Percentiles rank a stretch among this genome's conserved stretches.
Evolutionary conservation across 2,888 invertebrate genomes (phyloP).

Genomic region (Agrochola lychnidis): DNA sequence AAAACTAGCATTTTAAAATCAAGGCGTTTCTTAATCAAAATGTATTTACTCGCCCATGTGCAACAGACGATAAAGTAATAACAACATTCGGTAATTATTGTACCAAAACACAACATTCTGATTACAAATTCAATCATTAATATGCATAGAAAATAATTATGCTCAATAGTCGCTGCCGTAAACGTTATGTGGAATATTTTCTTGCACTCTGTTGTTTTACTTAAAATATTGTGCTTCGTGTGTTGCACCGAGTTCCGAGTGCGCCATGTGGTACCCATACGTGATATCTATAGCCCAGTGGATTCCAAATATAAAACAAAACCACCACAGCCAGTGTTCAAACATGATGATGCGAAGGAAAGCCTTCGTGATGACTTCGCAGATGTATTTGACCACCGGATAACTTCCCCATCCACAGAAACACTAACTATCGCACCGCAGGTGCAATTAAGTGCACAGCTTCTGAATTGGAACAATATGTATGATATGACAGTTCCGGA

Average conservation of each 20-base stretch:
- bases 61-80: conserved; percentile 12
- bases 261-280: conserved; percentile 20
- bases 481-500: background rate
- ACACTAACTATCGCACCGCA: background rate
- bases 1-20: background rate
- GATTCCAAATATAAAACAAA: background rate
- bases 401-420: background rate
- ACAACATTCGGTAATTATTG: conserved; percentile 10
- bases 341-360: background rate
- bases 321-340: background rate
- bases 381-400: background rate
- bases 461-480: background rate
- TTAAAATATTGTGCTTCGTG: conserved; percentile 32
- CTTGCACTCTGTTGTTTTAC: conserved; percentile 14
- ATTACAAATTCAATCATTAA: conserved; percentile 17
- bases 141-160: conserved; percentile 13
- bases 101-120: conserved; percentile 45
- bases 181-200: conserved; percentile 47
- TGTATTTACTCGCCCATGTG: background rate
- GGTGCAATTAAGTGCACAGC: background rate
- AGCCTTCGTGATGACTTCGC: background rate
- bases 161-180: background rate
- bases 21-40: conserved; percentile 1
- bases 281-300: background rate
- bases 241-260: background rate